Evolutionary conservation across 2,888 invertebrate genomes (phyloP).

Genomic region (Rhodophaea formosa): DNA sequence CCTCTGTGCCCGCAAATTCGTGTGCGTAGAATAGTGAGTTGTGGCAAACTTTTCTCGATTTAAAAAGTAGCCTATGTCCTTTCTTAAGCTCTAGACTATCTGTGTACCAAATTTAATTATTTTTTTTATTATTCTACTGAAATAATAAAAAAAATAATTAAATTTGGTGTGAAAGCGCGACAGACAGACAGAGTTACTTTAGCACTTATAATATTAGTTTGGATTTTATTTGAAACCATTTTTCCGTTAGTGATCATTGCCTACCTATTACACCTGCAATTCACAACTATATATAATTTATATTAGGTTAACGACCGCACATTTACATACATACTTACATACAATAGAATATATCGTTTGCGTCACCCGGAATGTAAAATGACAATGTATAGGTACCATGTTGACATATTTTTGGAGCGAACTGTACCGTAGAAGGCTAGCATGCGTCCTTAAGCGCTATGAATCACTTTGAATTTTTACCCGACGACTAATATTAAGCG

Average conservation of each 20-base stretch:
- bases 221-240: background rate
- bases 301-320: conserved; percentile 8
- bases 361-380: conserved; percentile 2
- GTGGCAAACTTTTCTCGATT: too few relatives aligned
- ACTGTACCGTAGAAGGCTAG: conserved; percentile 18
- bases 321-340: conserved; percentile 14
- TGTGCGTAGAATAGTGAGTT: too few relatives aligned
- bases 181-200: too few relatives aligned
- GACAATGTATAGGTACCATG: conserved; percentile 10
- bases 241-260: background rate
- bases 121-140: too few relatives aligned
- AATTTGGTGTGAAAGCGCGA: too few relatives aligned
- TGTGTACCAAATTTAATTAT: too few relatives aligned
- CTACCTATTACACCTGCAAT: background rate
- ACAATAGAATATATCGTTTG: conserved; percentile 14
- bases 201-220: too few relatives aligned
- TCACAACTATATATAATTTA: conserved; percentile 1
- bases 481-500: background rate
- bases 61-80: too few relatives aligned
- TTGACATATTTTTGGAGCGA: conserved; percentile 11
- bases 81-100: too few relatives aligned
- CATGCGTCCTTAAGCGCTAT: conserved; percentile 16
- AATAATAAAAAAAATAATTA: too few relatives aligned
- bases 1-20: too few relatives aligned
- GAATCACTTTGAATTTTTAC: conserved; percentile 12